Percentiles rank a stretch among this genome's conserved stretches.
Evolutionary conservation across 2,797 vertebrate species (phyloP).

Genomic region (Neostethus bicornis): DNA sequence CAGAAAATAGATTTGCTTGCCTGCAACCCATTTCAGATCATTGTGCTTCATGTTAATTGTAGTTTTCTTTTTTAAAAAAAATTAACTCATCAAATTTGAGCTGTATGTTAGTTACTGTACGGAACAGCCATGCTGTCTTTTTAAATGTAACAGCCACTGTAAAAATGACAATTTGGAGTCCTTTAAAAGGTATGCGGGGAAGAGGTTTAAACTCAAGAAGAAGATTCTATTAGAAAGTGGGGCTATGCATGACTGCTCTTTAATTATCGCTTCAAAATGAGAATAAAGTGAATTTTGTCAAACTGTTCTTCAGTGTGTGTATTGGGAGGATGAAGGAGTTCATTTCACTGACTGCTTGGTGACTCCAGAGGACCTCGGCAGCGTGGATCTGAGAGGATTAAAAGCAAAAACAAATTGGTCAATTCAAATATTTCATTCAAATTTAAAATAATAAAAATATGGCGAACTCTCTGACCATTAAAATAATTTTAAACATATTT

Average conservation of each 20-base stretch:
- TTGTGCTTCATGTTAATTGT: conserved; percentile 27
- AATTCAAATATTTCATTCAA: conserved; percentile 37
- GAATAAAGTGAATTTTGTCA: conserved; percentile 5
- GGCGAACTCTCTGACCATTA: neutral
- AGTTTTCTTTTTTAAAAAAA: conserved; percentile 10
- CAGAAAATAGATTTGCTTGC: conserved; percentile 37
- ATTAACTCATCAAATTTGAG: conserved; percentile 16
- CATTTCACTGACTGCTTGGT: conserved; percentile 50
- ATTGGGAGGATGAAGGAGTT: neutral
- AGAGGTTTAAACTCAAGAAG: conserved; percentile 2
- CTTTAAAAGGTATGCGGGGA: neutral
- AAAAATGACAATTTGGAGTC: neutral
- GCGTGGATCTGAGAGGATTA: conserved; percentile 43
- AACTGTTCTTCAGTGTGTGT: conserved; percentile 8
- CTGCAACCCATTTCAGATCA: conserved; percentile 28
- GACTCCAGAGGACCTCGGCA: conserved; percentile 39
- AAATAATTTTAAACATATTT: neutral
- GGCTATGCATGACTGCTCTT: neutral
- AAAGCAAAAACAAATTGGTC: conserved; percentile 46
- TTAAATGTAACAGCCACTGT: neutral
- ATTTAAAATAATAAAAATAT: neutral
- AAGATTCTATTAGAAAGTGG: neutral
- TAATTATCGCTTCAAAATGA: neutral
- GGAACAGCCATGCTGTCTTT: neutral
- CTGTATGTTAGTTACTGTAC: conserved; percentile 2